Conservation (phyloP, 2,113 vertebrate genomes). For the Genyomyrus donnyi region DNA sequence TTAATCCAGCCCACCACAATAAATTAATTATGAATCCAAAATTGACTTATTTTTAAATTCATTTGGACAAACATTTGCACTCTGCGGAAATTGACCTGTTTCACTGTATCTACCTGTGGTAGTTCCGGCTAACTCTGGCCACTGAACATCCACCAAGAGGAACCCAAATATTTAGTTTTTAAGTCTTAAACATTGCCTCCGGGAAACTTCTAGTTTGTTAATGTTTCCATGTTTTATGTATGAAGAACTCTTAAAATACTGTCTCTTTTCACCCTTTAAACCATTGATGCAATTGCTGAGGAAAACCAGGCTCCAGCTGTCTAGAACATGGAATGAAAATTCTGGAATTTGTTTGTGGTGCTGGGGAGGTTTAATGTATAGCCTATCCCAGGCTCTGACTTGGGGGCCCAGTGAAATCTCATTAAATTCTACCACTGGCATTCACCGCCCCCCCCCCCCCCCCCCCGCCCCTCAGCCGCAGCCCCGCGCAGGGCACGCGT, state of each 20-base stretch:
- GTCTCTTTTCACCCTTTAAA: not conserved
- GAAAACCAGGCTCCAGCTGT: not conserved
- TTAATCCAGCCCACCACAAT: not conserved
- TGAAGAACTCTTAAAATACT: not conserved
- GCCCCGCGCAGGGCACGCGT: no score
- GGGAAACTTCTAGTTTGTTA: not conserved
- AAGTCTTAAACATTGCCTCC: not conserved
- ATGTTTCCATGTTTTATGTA: not conserved
- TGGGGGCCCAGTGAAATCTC: not conserved
- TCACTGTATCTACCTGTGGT: constrained; percentile 24
- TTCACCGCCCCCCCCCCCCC: not conserved
- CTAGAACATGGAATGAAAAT: not conserved
- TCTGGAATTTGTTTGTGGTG: not conserved
- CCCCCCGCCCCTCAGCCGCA: no score
- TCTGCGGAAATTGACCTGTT: constrained; percentile 1
- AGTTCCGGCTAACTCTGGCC: not conserved
- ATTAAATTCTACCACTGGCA: not conserved
- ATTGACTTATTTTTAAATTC: constrained; percentile 3
- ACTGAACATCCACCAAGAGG: not conserved
- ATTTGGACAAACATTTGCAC: constrained; percentile 2
- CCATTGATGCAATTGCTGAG: not conserved
- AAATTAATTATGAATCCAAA: constrained; percentile 8
- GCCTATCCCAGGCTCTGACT: not conserved
- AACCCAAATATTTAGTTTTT: not conserved
- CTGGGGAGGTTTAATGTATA: not conserved